phyloP scores from a whole-genome alignment of 2,113 vertebrate genomes.

The Alethe castanea region DNA sequence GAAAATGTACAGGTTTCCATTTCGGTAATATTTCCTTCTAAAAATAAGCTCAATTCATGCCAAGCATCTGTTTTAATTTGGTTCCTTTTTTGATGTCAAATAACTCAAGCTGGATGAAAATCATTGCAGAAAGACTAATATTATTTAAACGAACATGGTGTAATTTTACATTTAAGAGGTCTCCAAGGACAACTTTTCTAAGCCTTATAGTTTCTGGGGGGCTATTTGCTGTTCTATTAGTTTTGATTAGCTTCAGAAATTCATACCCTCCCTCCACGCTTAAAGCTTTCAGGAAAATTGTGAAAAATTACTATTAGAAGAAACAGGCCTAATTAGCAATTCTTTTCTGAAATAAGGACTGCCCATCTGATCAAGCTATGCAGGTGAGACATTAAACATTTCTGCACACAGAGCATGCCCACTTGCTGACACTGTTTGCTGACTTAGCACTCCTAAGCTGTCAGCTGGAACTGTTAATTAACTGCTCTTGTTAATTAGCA shows the following conservation, averaged over 20 bases:
- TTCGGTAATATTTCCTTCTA: conserved; percentile 39
- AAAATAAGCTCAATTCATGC: conserved; percentile 49
- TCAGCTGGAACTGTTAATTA: not conserved
- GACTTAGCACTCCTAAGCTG: not conserved
- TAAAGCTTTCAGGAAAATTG: not conserved
- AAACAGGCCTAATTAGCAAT: not conserved
- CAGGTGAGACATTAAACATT: not conserved
- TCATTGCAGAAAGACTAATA: not conserved
- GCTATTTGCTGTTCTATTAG: conserved; percentile 1
- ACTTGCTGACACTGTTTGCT: not conserved
- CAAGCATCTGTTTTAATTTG: conserved; percentile 57
- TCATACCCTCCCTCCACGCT: not conserved
- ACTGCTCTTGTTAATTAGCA: not conserved
- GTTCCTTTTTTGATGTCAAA: conserved; percentile 18
- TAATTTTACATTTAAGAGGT: not conserved
- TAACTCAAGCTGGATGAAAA: conserved; percentile 12
- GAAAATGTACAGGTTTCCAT: conserved; percentile 41
- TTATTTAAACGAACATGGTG: not conserved
- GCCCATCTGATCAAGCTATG: not conserved
- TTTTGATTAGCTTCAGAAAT: not conserved
- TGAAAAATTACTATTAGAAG: not conserved
- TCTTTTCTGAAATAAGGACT: not conserved
- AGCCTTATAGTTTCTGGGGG: not conserved
- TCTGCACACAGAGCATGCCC: not conserved
- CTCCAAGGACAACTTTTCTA: not conserved